These are phyloP conservation scores for Gymnothorax reevesii DNA, from an alignment of 2,797 vertebrate species.

Conservation along the genomic window DNA sequence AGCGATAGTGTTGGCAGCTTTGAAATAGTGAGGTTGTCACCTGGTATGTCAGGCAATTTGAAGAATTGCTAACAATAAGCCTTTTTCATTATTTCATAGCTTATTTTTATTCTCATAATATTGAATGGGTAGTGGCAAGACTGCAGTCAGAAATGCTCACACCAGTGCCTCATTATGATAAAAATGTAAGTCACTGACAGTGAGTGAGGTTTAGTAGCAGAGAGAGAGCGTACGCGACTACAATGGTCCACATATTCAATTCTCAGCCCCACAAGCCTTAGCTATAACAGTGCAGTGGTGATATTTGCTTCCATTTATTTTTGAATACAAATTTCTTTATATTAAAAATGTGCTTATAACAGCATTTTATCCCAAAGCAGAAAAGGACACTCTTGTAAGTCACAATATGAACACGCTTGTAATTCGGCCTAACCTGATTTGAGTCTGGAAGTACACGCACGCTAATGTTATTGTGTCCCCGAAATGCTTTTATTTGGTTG, in stretches of 20 bases:
- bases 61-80: background rate
- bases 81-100: background rate
- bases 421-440: background rate
- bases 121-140: background rate
- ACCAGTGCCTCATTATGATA: background rate
- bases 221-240: background rate
- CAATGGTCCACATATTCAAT: background rate
- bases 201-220: background rate
- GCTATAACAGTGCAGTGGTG: background rate
- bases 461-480: background rate
- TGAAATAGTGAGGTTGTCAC: background rate
- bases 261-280: background rate
- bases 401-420: background rate
- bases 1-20: background rate
- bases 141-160: background rate
- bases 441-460: background rate
- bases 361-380: background rate
- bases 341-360: background rate
- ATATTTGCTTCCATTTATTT: constrained; percentile 33
- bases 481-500: background rate
- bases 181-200: constrained; percentile 3
- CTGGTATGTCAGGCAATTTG: background rate
- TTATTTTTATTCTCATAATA: background rate
- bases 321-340: constrained; percentile 29
- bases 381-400: background rate